Base-by-base conservation (phyloP, 2,113 vertebrate genomes). In the Coptodon bakossiorum region DNA sequence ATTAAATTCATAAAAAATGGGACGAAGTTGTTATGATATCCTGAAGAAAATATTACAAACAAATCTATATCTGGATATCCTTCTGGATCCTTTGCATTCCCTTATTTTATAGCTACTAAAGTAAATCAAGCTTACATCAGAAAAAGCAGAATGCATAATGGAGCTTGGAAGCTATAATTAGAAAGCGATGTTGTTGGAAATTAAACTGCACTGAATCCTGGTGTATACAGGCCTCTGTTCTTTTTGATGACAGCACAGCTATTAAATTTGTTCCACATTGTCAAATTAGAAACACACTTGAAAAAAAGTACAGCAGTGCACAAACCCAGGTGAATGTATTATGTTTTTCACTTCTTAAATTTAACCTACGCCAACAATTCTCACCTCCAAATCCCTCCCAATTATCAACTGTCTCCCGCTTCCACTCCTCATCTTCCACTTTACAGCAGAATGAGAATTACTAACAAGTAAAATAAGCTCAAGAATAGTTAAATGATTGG, bases 401-500 rank as follows among this genome's bases (percentile, higher is more conserved):
- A 17, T 76, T 34, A 19, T 81, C 82, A 83, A 61, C 57, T 29
- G 11, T 17, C 50, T 54, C 50, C 22, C 2, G 1, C 82, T 29
- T 83, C 13, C 5, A 9, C 11, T 29, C 57, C 29, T 81, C 82
- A 19, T 45, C 63, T 54, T 36, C 48, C 17, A 36, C 56, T 83
- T 73, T 80, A 31, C 24, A 6, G 7, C 6, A 80, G 9, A 87
- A 87, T 83, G 45, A 81, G 27, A 87, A 78, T 53, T 59, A 76
- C 85, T 86, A 86, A 93, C 88, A 83, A 88, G 89, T 84, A 24
- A 87, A 92, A 91, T 88, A 81, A 84, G 90, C 85, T 56, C 0
- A 7, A 87, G 78, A 92, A 87, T 85, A 84, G 85, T 59, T 82
- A 73, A 86, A 89, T 84, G 90, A 93, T 86, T 91, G 87, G 84